Percentiles rank a stretch among this genome's conserved stretches.
These are phyloP conservation scores for Yponomeuta evonymella DNA, from an alignment of 2,888 invertebrate genomes.

Conservation along the genomic window DNA sequence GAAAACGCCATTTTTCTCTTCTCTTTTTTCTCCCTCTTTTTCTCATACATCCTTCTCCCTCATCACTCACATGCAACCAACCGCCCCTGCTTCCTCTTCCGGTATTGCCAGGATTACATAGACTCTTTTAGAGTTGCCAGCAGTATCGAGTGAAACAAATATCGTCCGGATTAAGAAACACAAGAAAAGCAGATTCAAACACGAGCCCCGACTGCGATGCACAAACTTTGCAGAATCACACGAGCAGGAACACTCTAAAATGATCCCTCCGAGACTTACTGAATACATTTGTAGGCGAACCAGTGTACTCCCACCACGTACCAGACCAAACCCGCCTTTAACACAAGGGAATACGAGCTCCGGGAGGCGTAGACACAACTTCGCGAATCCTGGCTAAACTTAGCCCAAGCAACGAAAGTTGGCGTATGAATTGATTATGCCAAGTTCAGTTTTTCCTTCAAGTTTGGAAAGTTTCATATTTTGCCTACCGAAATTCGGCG, in stretches of 20 bases:
- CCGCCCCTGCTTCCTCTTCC: no score
- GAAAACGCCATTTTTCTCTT: no score
- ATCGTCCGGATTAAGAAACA: background rate
- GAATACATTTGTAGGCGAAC: background rate
- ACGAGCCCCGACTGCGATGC: background rate
- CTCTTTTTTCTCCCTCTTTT: no score
- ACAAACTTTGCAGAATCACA: background rate
- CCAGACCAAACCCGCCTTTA: background rate
- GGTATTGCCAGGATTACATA: no score
- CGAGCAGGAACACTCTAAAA: background rate
- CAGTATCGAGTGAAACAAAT: no score
- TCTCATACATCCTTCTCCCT: no score
- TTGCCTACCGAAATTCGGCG: slow-evolving; percentile 7
- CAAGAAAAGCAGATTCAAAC: background rate
- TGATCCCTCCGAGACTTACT: background rate
- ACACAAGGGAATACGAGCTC: background rate
- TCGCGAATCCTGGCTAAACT: background rate
- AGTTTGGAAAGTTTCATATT: slow-evolving; percentile 6
- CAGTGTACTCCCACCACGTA: background rate
- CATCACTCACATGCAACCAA: no score
- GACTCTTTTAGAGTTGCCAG: no score
- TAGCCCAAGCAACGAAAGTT: slow-evolving; percentile 7
- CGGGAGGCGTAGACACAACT: background rate
- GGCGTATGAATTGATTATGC: slow-evolving; percentile 12
- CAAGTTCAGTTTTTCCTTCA: slow-evolving; percentile 13